Percentiles rank a stretch among this genome's conserved stretches.
Evolutionary conservation across 2,113 vertebrate species (phyloP).

Genomic region (Cebus imitator): DNA sequence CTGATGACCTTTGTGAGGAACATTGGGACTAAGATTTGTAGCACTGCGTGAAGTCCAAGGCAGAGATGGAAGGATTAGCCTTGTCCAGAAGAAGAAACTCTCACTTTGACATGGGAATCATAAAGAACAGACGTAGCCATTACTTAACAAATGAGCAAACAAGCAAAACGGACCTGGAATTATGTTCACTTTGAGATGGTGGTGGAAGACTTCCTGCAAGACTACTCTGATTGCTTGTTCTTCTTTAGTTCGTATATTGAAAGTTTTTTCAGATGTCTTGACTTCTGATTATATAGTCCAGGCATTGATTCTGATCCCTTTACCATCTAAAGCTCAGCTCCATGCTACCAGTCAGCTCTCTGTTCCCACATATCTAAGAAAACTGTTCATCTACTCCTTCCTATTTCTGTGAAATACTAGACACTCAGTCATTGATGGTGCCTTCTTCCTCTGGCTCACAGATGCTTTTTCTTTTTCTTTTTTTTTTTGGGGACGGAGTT

Average conservation of each 20-base stretch:
- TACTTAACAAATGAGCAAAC: not conserved
- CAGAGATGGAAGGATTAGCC: not conserved
- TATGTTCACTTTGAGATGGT: not conserved
- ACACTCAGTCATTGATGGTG: rapidly evolving
- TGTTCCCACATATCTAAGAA: not conserved
- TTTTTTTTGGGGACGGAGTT: too few relatives aligned
- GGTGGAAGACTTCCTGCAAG: rapidly evolving
- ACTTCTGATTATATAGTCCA: not conserved
- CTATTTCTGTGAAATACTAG: not conserved
- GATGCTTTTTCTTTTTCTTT: too few relatives aligned
- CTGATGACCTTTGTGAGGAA: not conserved
- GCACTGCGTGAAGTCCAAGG: not conserved
- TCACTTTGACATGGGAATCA: not conserved
- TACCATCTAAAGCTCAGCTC: not conserved
- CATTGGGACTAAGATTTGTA: not conserved
- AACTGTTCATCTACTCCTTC: rapidly evolving
- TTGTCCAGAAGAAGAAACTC: not conserved
- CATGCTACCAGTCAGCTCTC: not conserved
- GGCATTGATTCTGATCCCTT: not conserved
- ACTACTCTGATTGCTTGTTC: rapidly evolving
- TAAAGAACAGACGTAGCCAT: not conserved
- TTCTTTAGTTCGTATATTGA: not conserved
- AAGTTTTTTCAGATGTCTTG: not conserved
- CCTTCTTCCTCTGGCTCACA: not conserved
- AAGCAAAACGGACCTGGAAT: too few relatives aligned